These are phyloP conservation scores for Sinhomidia bicolor DNA, from an alignment of 2,888 invertebrate genomes.

Conservation along the genomic window DNA sequence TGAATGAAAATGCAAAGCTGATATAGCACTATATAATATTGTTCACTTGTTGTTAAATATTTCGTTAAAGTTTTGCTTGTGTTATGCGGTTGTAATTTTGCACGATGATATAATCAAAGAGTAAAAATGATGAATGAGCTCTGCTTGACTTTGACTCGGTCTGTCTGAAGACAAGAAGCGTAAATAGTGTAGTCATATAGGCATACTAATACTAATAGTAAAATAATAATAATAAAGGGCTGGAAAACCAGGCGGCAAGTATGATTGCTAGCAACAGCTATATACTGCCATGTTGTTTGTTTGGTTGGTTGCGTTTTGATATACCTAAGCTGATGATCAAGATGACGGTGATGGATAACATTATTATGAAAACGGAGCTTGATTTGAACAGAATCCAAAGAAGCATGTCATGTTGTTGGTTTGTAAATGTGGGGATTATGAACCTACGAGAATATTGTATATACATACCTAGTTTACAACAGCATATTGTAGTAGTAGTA, in stretches of 20 bases:
- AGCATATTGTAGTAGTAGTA: not conserved
- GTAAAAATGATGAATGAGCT: slow-evolving; percentile 68
- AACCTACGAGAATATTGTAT: too few relatives aligned
- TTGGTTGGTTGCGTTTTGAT: slow-evolving; percentile 17
- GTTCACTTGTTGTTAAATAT: not conserved
- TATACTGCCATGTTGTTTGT: not conserved
- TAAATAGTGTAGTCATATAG: not conserved
- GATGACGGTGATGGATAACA: slow-evolving; percentile 44
- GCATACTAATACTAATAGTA: too few relatives aligned
- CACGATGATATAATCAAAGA: not conserved
- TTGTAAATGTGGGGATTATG: not conserved
- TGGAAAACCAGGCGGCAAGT: not conserved
- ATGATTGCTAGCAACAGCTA: not conserved
- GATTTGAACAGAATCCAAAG: not conserved
- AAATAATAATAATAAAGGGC: too few relatives aligned
- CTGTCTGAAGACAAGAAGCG: slow-evolving; percentile 5
- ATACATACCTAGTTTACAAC: not conserved
- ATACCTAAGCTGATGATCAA: not conserved
- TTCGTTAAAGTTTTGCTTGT: not conserved
- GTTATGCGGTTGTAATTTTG: not conserved
- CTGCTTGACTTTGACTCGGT: not conserved
- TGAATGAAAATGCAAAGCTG: not conserved
- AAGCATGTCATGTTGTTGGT: not conserved
- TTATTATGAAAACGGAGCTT: slow-evolving; percentile 27
- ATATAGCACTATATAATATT: not conserved